Evolutionary conservation across 2,113 vertebrate species (phyloP), one percentile per base, ranked within the genome.

Genomic region (Balaeniceps rex): DNA sequence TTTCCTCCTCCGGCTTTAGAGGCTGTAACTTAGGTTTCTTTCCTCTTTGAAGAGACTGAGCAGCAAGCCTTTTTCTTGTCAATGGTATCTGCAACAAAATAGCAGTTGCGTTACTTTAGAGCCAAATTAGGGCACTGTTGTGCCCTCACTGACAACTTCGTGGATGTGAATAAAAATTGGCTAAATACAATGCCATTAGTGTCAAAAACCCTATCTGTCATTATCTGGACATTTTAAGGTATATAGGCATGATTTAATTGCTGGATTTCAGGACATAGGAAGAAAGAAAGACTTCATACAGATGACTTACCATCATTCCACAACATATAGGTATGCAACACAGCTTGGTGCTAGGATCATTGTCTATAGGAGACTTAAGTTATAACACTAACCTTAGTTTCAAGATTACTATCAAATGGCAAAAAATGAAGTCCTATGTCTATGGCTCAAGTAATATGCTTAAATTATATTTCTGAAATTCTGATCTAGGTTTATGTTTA

Each of bases 41-140:
- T 84, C 71, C 77, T 79, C 52, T 91, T 72, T 44, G 63, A 28
- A 79, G 57, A 82, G 44, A 42, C 17, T 69, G 74, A 83, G 52
- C 44, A 71, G 61, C 69, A 75, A 92, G 55, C 4, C 55, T 84
- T 84, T 94, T 83, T 64, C 83, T 91, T 90, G 86, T 65, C 83
- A 94, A 36, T 49, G 68, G 64, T 51, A 88, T 87, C 92, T 94
- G 81, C 52, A 94, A 95, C 44, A 80, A 75, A 97, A 91, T 10
- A 94, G 60, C 55, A 68, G 47, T 65, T 82, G 58, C 0, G 0
- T 91, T 91, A 92, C 4, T 4, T 49, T 61, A 63, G 24, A 60
- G 47, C 33, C 47, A 75, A 46, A 52, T 34, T 40, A 71, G 3
- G 2, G 28, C 44, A 70, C 11, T 38, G 1, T 16, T 44, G 12